phyloP scores from a whole-genome alignment of 2,888 invertebrate species.

The Andricus curvator region DNA sequence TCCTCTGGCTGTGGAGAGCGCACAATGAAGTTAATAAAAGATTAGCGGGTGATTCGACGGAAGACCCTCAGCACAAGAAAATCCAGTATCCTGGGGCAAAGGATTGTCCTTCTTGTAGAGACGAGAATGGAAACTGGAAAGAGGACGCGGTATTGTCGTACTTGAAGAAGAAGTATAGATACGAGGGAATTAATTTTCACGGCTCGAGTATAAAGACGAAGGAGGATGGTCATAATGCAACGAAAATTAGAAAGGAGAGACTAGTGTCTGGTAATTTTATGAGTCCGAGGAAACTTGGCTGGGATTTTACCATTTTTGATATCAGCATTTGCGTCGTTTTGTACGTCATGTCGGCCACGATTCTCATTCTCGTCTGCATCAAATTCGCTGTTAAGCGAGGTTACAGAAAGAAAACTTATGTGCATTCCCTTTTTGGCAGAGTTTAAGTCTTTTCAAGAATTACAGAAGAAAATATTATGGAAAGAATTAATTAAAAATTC shows the following conservation, averaged over 20 bases:
- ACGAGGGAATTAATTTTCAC: conserved; percentile 61
- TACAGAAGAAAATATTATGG: not conserved
- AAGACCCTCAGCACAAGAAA: conserved; percentile 95
- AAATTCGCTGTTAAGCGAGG: conserved; percentile 86
- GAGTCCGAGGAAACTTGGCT: conserved; percentile 66
- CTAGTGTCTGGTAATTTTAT: conserved; percentile 57
- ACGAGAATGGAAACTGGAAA: conserved; percentile 82
- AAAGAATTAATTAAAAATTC: not conserved
- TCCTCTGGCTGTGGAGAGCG: conserved; percentile 96
- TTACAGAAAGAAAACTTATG: conserved; percentile 87
- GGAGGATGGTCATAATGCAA: conserved; percentile 36
- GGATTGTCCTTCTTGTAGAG: conserved; percentile 86
- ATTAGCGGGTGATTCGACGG: conserved; percentile 90
- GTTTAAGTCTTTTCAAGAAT: conserved; percentile 73
- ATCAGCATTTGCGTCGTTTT: conserved; percentile 88
- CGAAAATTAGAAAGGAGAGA: conserved; percentile 57
- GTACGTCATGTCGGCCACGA: conserved; percentile 86
- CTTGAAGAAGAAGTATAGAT: conserved; percentile 81
- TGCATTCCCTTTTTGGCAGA: conserved; percentile 85
- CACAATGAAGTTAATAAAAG: conserved; percentile 96
- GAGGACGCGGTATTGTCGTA: conserved; percentile 83
- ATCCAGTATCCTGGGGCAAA: conserved; percentile 88
- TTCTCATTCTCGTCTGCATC: conserved; percentile 87
- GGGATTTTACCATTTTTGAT: conserved; percentile 84
- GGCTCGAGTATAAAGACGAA: conserved; percentile 50